phyloP scores from a whole-genome alignment of 1,140 invertebrate species.

The Polypedilum pembai region DNA sequence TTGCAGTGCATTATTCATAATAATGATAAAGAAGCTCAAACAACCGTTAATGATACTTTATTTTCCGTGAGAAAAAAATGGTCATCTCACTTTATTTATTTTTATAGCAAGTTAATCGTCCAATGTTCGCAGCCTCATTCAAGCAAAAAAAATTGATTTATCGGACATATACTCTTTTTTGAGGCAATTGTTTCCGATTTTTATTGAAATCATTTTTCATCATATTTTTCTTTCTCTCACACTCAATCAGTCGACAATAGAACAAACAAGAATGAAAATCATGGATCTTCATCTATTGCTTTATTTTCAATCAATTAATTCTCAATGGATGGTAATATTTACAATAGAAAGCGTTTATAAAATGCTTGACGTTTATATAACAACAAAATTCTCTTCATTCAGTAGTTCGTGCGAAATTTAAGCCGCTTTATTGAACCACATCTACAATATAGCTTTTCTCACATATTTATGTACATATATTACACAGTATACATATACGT shows the following conservation, averaged over 20 bases:
- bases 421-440: neutral
- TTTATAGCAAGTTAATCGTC: neutral
- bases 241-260: no score
- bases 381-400: neutral
- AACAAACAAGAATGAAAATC: no score
- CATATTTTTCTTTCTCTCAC: no score
- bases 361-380: neutral
- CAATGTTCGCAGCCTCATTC: neutral
- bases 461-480: constrained; percentile 1
- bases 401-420: neutral
- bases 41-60: neutral
- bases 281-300: no score
- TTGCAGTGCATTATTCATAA: neutral
- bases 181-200: neutral
- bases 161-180: neutral
- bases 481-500: neutral
- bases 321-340: no score
- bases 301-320: no score
- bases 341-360: neutral
- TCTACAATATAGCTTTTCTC: neutral
- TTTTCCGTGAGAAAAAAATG: neutral
- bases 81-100: neutral
- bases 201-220: neutral
- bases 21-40: neutral
- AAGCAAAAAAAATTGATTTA: neutral